phyloP scores from a whole-genome alignment of 2,113 vertebrate genomes.

The Colius striatus region DNA sequence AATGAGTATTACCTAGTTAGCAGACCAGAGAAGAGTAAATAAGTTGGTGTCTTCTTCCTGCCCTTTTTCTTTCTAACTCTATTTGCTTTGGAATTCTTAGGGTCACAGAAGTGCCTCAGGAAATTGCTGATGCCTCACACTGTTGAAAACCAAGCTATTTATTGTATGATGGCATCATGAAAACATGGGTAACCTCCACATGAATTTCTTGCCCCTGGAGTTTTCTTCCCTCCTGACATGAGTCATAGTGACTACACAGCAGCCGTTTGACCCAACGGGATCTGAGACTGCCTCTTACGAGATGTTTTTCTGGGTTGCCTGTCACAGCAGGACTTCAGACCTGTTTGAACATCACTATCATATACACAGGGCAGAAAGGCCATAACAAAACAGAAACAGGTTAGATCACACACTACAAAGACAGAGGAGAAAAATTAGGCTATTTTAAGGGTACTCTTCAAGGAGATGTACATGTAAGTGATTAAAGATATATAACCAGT shows the following conservation, averaged over 20 bases:
- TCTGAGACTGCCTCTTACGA: not conserved
- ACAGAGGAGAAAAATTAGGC: not conserved
- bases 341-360: conserved; percentile 27
- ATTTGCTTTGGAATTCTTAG: not conserved
- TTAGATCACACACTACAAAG: not conserved
- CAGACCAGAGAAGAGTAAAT: not conserved
- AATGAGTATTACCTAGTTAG: not conserved
- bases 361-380: not conserved
- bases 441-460: not conserved
- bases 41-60: not conserved
- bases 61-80: not conserved
- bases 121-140: not conserved
- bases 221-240: conserved; percentile 35
- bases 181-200: conserved; percentile 6
- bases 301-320: conserved; percentile 40
- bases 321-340: not conserved
- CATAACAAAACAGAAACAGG: not conserved
- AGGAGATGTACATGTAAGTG: not conserved
- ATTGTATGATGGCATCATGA: not conserved
- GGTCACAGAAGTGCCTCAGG: not conserved
- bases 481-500: not conserved
- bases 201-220: not conserved
- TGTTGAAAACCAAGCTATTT: conserved; percentile 12
- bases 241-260: conserved; percentile 22
- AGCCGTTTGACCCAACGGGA: conserved; percentile 10